Evolutionary conservation across 2,888 invertebrate species (phyloP), one percentile per base, ranked within the genome.

Genomic region (Vanessa cardui): DNA sequence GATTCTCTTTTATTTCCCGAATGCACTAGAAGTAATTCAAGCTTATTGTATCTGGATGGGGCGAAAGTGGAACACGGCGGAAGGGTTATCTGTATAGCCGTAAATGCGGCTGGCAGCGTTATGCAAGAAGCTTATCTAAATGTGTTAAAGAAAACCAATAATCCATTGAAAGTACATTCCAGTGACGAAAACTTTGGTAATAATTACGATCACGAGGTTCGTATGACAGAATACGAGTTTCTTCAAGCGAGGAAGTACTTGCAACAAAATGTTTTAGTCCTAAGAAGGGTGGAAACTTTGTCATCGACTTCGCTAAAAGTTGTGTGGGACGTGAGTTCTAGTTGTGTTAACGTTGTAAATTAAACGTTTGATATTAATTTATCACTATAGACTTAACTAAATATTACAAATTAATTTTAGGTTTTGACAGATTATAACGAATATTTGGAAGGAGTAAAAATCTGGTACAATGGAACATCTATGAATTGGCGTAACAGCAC

Each of bases 161-260:
- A 89, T 80, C 85, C 87, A 77, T 78, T 87, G 75, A 87, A 82
- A 77, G 84, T 87, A 68, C 82, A 82, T 77, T 80, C 84, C 70
- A 75, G 82, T 72, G 84, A 84, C 73, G 82, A 84, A 74, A 85
- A 86, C 74, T 83, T 83, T 67, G 82, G 79, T 73, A 81, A 83
- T 75, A 84, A 85, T 78, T 87, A 85, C 72, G 87, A 88, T 78
- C 86, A 89, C 63, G 84, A 86, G 59, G 81, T 83, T 73, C 91
- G 87, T 69, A 94, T 96, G 78, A 95, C 96, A 45, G 95, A 95
- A 78, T 95, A 96, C 70, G 96, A 97, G 89, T 89, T 97, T 76
- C 95, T 96, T 82, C 96, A 96, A 81, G 96, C 96, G 58, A 93
- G 97, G 78, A 95, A 95, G 80, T 95, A 96, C 84, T 93, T 98